These are phyloP conservation scores for Parus major DNA, from an alignment of 2,113 vertebrate species.

Conservation along the genomic window DNA sequence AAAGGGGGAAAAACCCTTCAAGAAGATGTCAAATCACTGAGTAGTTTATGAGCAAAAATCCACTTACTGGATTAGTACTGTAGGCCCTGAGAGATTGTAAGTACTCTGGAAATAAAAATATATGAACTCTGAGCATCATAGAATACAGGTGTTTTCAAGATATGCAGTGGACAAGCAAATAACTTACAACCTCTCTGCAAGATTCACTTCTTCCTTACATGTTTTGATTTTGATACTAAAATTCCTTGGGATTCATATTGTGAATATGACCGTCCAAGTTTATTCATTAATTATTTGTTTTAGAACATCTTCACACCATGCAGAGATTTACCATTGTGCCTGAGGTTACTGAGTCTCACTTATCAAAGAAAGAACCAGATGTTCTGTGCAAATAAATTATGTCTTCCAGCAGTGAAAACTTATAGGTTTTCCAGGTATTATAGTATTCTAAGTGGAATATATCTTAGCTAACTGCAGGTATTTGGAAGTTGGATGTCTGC, in stretches of 20 bases:
- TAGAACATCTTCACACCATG: neutral
- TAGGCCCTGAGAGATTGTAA: neutral
- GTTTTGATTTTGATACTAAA: neutral
- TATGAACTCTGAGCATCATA: neutral
- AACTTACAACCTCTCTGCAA: neutral
- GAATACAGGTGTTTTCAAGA: neutral
- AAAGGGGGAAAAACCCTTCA: accelerated
- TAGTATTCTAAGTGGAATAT: neutral
- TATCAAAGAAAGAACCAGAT: neutral
- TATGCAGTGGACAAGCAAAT: neutral
- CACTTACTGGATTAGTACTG: neutral
- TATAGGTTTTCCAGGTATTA: neutral
- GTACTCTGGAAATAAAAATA: neutral
- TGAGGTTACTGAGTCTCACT: neutral
- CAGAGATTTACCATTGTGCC: neutral
- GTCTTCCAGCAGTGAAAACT: neutral
- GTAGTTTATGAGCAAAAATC: neutral
- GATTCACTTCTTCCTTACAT: neutral
- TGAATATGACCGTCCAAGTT: neutral
- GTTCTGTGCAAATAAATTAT: neutral
- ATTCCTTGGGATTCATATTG: neutral
- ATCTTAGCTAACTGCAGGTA: neutral
- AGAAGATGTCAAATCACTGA: neutral
- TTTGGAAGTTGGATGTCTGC: neutral
- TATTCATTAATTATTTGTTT: neutral